These are phyloP conservation scores for Acanthosepion esculentum DNA, from an alignment of 2,888 invertebrate genomes.

Conservation along the genomic window DNA sequence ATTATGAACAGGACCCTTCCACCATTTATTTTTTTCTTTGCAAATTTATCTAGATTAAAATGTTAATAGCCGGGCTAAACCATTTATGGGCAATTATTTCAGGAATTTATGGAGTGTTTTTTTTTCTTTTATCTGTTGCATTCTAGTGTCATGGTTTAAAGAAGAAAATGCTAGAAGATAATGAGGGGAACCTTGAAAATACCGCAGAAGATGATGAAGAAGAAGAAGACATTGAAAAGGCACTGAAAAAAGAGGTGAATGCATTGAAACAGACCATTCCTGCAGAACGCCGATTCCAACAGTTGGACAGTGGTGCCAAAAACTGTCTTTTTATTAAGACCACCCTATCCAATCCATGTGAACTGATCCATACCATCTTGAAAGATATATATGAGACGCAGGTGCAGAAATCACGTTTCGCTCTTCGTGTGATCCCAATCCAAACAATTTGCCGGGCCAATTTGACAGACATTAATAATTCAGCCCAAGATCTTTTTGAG, in stretches of 20 bases:
- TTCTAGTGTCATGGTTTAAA: not conserved
- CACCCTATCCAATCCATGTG: slow-evolving; percentile 83
- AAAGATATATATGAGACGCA: slow-evolving; percentile 83
- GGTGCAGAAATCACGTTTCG: slow-evolving; percentile 83
- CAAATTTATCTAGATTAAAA: no score
- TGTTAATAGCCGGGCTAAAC: no score
- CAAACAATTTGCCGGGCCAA: slow-evolving; percentile 85
- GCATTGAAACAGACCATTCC: slow-evolving; percentile 59
- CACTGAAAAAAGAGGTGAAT: slow-evolving; percentile 70
- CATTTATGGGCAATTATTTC: not conserved
- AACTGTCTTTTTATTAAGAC: slow-evolving; percentile 91
- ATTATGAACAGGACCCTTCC: no score
- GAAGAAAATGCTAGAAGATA: not conserved
- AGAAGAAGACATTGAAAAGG: slow-evolving; percentile 71
- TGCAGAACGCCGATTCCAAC: slow-evolving; percentile 75
- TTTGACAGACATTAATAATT: slow-evolving; percentile 83
- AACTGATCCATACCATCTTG: slow-evolving; percentile 83
- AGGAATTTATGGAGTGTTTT: not conserved
- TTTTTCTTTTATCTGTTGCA: not conserved
- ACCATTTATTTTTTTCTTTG: no score
- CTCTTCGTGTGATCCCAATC: slow-evolving; percentile 87
- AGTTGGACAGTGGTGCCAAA: slow-evolving; percentile 86
- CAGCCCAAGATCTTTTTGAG: slow-evolving; percentile 82
- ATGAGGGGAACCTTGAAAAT: slow-evolving; percentile 71
- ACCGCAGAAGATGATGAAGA: slow-evolving; percentile 77